Evolutionary conservation across 53 echinoderm and acorn worm genomes (phyloP).

Genomic region (Antedon mediterranea): DNA sequence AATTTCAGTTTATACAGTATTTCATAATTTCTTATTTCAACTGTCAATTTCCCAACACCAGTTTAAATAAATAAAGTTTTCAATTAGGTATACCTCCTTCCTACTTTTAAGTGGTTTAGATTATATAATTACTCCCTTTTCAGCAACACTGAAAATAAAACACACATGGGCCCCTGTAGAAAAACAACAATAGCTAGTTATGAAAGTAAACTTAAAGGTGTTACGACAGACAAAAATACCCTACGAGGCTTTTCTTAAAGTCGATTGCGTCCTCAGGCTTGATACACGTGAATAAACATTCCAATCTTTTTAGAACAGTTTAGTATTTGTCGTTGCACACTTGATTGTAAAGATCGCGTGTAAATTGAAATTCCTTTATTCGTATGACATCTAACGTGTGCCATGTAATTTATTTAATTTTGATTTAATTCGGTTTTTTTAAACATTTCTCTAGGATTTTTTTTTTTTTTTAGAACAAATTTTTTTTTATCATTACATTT

Average conservation of each 20-base stretch:
- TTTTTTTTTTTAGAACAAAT: neutral
- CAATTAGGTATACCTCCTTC: too few species aligned
- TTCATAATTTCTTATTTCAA: too few species aligned
- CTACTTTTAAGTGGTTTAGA: too few species aligned
- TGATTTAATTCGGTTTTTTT: neutral
- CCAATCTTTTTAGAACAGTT: neutral
- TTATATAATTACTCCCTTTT: too few species aligned
- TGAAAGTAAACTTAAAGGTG: neutral
- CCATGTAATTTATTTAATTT: neutral
- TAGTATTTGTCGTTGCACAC: neutral
- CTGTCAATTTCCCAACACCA: too few species aligned
- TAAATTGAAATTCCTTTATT: neutral
- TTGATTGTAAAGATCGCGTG: neutral
- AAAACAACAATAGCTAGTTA: neutral
- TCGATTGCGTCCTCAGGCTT: neutral
- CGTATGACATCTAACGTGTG: neutral
- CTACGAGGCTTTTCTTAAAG: neutral
- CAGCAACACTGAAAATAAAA: too few species aligned
- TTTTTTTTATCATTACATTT: too few species aligned
- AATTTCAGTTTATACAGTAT: too few species aligned
- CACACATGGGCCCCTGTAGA: too few species aligned
- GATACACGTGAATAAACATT: neutral
- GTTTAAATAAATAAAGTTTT: too few species aligned
- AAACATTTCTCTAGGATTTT: too few species aligned
- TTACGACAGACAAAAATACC: neutral